These are phyloP conservation scores for Deilephila elpenor DNA, from an alignment of 2,888 invertebrate species.

Conservation along the genomic window DNA sequence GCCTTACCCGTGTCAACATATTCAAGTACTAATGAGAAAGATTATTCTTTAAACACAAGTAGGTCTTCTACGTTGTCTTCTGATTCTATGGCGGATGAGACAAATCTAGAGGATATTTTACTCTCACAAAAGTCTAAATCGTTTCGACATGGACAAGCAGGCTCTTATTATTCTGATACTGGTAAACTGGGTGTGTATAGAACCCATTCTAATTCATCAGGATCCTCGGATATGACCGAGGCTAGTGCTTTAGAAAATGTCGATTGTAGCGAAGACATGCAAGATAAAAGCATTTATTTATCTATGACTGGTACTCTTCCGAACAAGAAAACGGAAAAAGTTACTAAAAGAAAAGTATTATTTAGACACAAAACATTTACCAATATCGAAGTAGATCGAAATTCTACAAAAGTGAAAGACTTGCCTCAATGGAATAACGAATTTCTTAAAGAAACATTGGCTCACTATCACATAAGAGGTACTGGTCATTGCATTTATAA, in stretches of 20 bases:
- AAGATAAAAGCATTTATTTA: conserved; percentile 64
- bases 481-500: conserved; percentile 80
- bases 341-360: conserved; percentile 69
- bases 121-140: conserved; percentile 78
- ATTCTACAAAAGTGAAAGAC: conserved; percentile 64
- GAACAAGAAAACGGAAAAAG: conserved; percentile 60
- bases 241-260: conserved; percentile 80
- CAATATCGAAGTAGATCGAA: conserved; percentile 75
- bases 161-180: conserved; percentile 49
- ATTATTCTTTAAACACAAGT: conserved; percentile 57
- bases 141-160: conserved; percentile 65
- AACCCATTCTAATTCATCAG: conserved; percentile 69
- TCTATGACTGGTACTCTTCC: conserved; percentile 78
- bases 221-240: conserved; percentile 69
- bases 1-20: conserved; percentile 48
- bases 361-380: conserved; percentile 81
- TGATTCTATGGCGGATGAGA: conserved; percentile 76
- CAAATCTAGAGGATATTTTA: conserved; percentile 79
- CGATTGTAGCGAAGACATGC: conserved; percentile 68
- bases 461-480: conserved; percentile 77
- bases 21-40: conserved; percentile 49
- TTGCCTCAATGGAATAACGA: conserved; percentile 67
- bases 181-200: conserved; percentile 60
- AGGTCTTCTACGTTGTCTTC: conserved; percentile 72
- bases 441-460: conserved; percentile 73